Conservation (phyloP, 2,113 vertebrate genomes). For the Tautogolabrus adspersus region DNA sequence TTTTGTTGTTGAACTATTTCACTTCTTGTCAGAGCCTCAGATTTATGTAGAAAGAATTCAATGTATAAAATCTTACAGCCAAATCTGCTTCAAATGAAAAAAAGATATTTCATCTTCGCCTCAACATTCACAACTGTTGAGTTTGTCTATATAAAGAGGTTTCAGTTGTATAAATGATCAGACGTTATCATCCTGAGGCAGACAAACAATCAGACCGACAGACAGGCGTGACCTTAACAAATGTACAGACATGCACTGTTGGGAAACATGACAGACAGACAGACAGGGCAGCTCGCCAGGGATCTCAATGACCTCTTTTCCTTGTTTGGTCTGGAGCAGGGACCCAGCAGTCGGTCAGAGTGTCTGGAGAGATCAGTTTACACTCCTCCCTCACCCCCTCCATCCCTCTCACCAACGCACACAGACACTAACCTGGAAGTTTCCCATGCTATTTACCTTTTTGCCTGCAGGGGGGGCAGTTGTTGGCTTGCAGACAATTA, state of each 20-base stretch:
- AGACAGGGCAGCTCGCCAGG: conserved; percentile 44
- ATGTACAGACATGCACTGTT: background rate
- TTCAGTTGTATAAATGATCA: background rate
- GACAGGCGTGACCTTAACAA: conserved; percentile 11
- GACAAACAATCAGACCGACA: background rate
- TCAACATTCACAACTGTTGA: too few relatives aligned
- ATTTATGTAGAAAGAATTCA: too few relatives aligned
- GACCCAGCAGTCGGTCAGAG: conserved; percentile 66
- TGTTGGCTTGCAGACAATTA: background rate
- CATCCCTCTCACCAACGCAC: background rate
- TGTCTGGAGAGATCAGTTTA: conserved; percentile 78
- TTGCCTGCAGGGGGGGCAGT: conserved; percentile 73
- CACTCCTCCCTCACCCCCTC: conserved; percentile 40
- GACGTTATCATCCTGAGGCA: background rate
- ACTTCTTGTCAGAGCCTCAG: too few relatives aligned
- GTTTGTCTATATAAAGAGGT: too few relatives aligned
- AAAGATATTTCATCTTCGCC: too few relatives aligned
- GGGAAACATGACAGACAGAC: conserved; percentile 20
- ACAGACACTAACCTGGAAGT: background rate
- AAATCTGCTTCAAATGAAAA: too few relatives aligned
- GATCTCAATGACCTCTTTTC: conserved; percentile 72
- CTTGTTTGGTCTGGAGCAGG: conserved; percentile 78
- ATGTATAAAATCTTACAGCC: too few relatives aligned
- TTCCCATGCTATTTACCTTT: conserved; percentile 1
- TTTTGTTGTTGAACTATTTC: too few relatives aligned